Conservation (phyloP, 2,888 invertebrate genomes). For the Tuberolachnus salignus region DNA sequence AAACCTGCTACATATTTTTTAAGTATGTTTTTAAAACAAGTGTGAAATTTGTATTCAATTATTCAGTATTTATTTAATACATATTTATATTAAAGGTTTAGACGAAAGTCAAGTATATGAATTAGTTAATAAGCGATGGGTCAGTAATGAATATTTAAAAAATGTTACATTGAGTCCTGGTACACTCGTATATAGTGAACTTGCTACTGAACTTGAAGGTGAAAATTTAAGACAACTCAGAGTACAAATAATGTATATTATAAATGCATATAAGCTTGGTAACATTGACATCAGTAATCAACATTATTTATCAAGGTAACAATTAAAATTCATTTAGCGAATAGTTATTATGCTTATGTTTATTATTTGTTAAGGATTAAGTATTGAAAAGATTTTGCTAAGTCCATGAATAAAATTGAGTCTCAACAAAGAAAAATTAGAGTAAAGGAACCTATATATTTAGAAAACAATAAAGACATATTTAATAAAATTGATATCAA, state of each 20-base stretch:
- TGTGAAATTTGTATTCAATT: conserved; percentile 65
- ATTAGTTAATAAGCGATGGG: conserved; percentile 63
- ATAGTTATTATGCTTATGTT: conserved; percentile 55
- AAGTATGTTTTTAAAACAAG: too few species aligned
- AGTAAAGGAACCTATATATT: too few species aligned
- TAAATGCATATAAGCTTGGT: conserved; percentile 74
- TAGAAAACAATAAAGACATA: conserved; percentile 66
- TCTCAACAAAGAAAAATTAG: too few species aligned
- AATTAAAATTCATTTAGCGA: conserved; percentile 23
- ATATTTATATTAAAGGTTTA: conserved; percentile 61
- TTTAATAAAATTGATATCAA: conserved; percentile 60
- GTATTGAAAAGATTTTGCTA: conserved; percentile 59
- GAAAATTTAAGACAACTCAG: conserved; percentile 69
- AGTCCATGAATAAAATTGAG: too few species aligned
- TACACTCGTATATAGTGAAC: conserved; percentile 76
- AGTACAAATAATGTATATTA: too few species aligned
- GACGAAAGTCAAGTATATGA: conserved; percentile 60
- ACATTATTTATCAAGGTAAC: too few species aligned
- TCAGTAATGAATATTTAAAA: conserved; percentile 62
- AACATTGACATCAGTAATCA: too few species aligned
- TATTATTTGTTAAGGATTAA: conserved; percentile 38
- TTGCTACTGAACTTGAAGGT: conserved; percentile 71
- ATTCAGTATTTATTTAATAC: conserved; percentile 14
- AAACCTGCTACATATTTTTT: too few species aligned
- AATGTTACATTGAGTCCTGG: conserved; percentile 71